Base-by-base conservation (phyloP, 2,113 vertebrate species). In the Centropus bengalensis region DNA sequence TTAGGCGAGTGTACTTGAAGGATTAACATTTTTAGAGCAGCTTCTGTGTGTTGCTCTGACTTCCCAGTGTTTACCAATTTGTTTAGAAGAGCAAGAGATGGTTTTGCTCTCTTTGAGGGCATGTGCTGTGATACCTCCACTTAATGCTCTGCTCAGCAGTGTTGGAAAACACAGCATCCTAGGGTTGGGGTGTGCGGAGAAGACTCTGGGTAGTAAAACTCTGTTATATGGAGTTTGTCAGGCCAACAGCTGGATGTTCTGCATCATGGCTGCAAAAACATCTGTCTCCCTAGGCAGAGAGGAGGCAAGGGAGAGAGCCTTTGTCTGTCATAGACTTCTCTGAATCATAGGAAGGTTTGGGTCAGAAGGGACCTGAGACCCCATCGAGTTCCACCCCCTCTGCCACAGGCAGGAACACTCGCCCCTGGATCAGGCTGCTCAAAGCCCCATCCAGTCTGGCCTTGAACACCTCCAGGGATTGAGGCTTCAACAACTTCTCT, bases 71-170 rank as follows among this genome's bases (percentile, higher is more conserved):
- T 64, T 44, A 6, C 71, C 6, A 2, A 17, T 78, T 58, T 56
- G 33, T 83, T 93, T 33, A 40, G 59, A 32, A 49, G 26, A 47
- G 36, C 30, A 38, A 20, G 66, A 21, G 67, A 5, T 38, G 28
- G 64, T 89, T 80, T 71, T n/a, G 12, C 24, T 78, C 60, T 38
- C 12, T 38, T 27, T 38, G 44, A 18, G 54, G 19, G 21, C 21
- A 38, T 22, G 11, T 8, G 0, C 60, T 64, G 64, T 3, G 42
- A 2, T 78, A 18, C 9, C 64, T 58, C 63, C 0, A 0, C 66
- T 26, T 51, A 68, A 56, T 2, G 22, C 38, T 55, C 36, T 82
- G 66, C 69, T 73, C 4, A 1, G 32, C 47, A 54, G 23, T 6
- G 6, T 10, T 91, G 54, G 69, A 47, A 47, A 85, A 26, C 21